Evolutionary conservation across 2,797 vertebrate genomes (phyloP).

Genomic region (Thaleichthys pacificus): DNA sequence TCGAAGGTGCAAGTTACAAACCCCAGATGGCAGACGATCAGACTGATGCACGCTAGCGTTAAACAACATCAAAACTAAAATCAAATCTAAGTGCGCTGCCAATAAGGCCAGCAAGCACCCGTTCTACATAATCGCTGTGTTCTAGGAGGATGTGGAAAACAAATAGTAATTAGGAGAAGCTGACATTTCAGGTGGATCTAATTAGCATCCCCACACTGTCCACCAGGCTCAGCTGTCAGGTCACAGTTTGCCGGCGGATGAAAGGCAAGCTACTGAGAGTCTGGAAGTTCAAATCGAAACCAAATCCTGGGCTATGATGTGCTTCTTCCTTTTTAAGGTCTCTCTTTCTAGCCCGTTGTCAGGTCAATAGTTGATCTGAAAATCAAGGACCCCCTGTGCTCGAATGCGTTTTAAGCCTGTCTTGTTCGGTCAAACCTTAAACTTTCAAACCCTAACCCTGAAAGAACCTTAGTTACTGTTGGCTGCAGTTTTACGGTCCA

Average conservation of each 20-base stretch:
- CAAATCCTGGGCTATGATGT: constrained; percentile 28
- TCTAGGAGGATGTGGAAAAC: neutral
- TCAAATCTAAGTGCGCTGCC: too few species aligned
- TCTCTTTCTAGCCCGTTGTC: constrained; percentile 7
- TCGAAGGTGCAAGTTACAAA: too few species aligned
- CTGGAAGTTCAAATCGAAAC: constrained; percentile 20
- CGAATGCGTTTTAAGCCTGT: constrained; percentile 11
- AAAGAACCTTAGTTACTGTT: neutral
- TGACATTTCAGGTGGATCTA: constrained; percentile 30
- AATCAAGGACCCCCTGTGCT: constrained; percentile 8
- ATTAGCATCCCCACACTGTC: constrained; percentile 26
- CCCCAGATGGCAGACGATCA: too few species aligned
- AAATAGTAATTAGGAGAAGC: constrained; percentile 24
- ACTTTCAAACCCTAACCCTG: neutral
- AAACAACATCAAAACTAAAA: too few species aligned
- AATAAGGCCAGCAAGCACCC: neutral
- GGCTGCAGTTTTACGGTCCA: neutral
- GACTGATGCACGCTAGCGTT: too few species aligned
- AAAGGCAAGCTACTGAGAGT: constrained; percentile 28
- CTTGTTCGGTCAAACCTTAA: constrained; percentile 11
- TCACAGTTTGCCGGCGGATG: constrained; percentile 22
- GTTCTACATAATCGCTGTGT: neutral
- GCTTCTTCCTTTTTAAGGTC: constrained; percentile 32
- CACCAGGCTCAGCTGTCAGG: neutral
- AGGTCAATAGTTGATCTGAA: constrained; percentile 26